These are phyloP conservation scores for Bombus waltoni DNA, from an alignment of 1,140 invertebrate species.

Conservation along the genomic window DNA sequence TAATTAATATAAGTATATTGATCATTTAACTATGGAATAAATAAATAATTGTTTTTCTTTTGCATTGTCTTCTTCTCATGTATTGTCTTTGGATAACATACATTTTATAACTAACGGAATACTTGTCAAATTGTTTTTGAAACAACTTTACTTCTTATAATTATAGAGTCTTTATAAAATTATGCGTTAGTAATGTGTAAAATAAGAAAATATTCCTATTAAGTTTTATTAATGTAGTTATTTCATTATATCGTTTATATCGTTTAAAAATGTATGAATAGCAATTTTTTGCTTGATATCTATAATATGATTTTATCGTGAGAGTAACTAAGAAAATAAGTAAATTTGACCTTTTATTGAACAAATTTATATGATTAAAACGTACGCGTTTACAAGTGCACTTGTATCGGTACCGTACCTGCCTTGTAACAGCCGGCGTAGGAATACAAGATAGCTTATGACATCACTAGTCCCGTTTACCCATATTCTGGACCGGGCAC, in stretches of 20 bases:
- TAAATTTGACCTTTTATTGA: not conserved
- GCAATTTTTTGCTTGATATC: not conserved
- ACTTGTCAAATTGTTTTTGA: not conserved
- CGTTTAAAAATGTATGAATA: not conserved
- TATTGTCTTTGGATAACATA: not conserved
- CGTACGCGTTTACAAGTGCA: not conserved
- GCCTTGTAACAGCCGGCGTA: slow-evolving; percentile 60
- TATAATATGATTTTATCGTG: not conserved
- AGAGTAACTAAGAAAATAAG: not conserved
- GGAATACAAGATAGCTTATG: slow-evolving; percentile 71
- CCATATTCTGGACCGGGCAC: slow-evolving; percentile 73
- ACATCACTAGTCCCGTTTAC: slow-evolving; percentile 76
- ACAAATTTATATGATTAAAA: not conserved
- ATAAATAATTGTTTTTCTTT: not conserved
- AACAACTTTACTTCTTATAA: not conserved
- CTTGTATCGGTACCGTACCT: slow-evolving; percentile 47
- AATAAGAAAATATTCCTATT: not conserved
- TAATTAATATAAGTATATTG: not conserved
- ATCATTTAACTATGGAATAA: not conserved
- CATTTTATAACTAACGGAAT: not conserved
- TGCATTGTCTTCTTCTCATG: not conserved
- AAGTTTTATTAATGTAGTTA: not conserved
- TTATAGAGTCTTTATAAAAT: not conserved
- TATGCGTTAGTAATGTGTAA: not conserved
- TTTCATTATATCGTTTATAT: not conserved